Conservation (phyloP, 64 coral and sea anemone genomes). For the Actinia equina region DNA sequence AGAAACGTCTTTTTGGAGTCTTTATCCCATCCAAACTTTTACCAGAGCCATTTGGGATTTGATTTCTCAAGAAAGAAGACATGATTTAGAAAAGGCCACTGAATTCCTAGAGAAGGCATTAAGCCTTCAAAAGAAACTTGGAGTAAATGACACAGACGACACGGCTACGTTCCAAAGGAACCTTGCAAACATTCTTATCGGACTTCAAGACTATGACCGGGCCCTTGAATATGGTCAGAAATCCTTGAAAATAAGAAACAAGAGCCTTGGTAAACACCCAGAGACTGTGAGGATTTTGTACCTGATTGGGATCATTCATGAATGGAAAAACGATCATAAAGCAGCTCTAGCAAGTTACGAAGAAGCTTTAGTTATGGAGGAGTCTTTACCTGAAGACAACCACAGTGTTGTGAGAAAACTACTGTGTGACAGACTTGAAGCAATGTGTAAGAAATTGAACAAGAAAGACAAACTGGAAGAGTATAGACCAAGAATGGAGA, state of each 20-base stretch:
- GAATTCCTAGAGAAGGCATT: constrained; percentile 32
- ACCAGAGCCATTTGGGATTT: neutral
- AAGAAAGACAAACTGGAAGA: neutral
- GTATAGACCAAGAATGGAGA: neutral
- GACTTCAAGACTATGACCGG: constrained; percentile 20
- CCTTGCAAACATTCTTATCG: constrained; percentile 40
- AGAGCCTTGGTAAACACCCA: constrained; percentile 13
- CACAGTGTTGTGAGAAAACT: constrained; percentile 18
- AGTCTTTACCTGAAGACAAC: constrained; percentile 36
- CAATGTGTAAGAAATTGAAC: neutral
- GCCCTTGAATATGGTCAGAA: constrained; percentile 27
- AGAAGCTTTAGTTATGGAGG: constrained; percentile 34
- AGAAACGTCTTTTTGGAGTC: no score
- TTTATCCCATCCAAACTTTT: no score
- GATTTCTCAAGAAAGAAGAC: neutral
- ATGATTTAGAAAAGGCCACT: neutral
- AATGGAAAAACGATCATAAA: constrained; percentile 18
- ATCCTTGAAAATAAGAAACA: constrained; percentile 20
- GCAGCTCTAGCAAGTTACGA: constrained; percentile 29
- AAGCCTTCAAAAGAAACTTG: constrained; percentile 32
- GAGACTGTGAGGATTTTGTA: constrained; percentile 52
- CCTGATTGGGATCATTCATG: constrained; percentile 35
- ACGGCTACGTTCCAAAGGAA: constrained; percentile 51
- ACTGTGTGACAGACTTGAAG: neutral
- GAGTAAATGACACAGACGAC: constrained; percentile 34